A percentile compares a stretch with the other conserved stretches of the same genome.
Conservation (phyloP, 2,113 vertebrate species). For the Australoheros scitulus region DNA sequence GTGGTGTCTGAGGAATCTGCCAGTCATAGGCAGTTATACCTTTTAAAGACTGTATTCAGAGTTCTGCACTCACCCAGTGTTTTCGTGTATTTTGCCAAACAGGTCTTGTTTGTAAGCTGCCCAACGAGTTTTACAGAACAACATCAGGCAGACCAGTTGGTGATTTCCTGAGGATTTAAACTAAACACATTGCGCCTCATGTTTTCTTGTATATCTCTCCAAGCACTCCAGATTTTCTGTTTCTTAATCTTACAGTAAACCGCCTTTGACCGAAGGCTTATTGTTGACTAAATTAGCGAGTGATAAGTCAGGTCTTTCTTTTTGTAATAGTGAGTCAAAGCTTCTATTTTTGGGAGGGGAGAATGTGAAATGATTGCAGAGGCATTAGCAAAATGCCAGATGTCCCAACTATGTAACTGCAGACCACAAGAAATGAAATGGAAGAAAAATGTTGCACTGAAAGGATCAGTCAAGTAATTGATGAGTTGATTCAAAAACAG, state of each 20-base stretch:
- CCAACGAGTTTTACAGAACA: background rate
- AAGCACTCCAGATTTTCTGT: background rate
- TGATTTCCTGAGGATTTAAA: background rate
- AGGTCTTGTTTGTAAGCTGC: conserved; percentile 12
- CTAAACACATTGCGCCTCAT: background rate
- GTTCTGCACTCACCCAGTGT: background rate
- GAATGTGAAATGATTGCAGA: background rate
- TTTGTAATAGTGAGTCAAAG: background rate
- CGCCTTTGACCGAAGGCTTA: background rate
- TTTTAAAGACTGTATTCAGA: background rate
- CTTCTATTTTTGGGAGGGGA: background rate
- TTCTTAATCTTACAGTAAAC: background rate
- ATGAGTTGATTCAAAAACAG: background rate
- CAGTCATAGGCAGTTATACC: background rate
- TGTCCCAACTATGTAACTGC: conserved; percentile 1
- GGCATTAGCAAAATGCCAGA: background rate
- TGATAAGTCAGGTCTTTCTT: background rate
- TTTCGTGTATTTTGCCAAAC: conserved; percentile 12
- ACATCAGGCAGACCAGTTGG: background rate
- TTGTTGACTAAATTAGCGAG: background rate
- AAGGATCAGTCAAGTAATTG: background rate
- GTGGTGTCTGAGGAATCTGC: background rate
- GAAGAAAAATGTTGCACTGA: background rate
- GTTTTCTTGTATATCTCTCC: background rate
- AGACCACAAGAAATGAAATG: background rate